Evolutionary conservation across 2,797 vertebrate species (phyloP), one percentile per base, ranked within the genome.

Genomic region (Myripristis jacobus): DNA sequence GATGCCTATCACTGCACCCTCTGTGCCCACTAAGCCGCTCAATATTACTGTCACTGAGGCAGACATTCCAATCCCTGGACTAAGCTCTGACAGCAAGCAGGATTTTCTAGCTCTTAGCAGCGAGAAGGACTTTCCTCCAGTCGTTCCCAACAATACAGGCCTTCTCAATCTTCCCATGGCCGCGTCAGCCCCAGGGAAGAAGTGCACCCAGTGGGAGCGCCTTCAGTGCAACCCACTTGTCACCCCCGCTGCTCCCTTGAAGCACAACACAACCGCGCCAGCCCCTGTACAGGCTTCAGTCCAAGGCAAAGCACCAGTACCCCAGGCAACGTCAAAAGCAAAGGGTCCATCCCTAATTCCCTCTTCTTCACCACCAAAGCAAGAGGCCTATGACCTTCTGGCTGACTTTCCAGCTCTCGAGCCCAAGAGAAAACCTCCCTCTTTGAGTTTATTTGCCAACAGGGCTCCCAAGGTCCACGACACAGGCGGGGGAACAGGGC

Each of bases 321-420:
- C 65, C 71, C 66, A 51, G 64, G 65, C 52, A 41, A 80, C 64
- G 47, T 59, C 21, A 0, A 54, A 58, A 75, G 66, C 51, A 13
- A n/a, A 56, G 4, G 21, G 13, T 29, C 48, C 50, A 2, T 12
- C 27, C 2, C 41, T 25, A 18, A 43, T 4, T 60, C 51, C 51
- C 4, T 25, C 61, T 25, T 18, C 38, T 9, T 12, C 46, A 59
- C 25, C 38, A 12, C 10, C 2, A 0, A 70, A 80, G 43, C 70
- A 76, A 16, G 64, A 48, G 21, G 44, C 69, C 46, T 84, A 73
- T 18, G 74, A 91, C 84, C 86, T 80, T 3, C 51, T 85, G 77
- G 74, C 77, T 16, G 82, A 89, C 77, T 84, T 87, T 61, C 79
- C 82, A 0, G 54, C 77, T 24, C 85, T 84, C 13, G 71, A 60